Evolutionary conservation across 2,888 invertebrate species (phyloP).

Genomic region (Acanthoscelides obtectus): DNA sequence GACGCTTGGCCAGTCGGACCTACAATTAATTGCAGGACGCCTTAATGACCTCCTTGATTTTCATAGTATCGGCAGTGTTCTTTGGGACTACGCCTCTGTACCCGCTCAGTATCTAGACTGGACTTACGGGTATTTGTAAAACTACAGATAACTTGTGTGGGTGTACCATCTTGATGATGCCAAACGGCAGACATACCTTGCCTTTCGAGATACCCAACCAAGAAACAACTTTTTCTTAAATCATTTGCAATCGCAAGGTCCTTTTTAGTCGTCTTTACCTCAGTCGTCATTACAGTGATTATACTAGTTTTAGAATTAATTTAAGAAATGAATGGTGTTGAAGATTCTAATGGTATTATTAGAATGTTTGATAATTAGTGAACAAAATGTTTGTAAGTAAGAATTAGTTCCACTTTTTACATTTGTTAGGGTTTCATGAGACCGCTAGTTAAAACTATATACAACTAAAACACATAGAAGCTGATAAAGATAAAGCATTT

Average conservation of each 20-base stretch:
- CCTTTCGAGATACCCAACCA: too few relatives aligned
- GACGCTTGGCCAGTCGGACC: too few relatives aligned
- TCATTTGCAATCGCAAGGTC: not conserved
- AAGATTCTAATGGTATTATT: slow-evolving; percentile 5
- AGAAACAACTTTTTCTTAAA: too few relatives aligned
- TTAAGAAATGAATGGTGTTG: not conserved
- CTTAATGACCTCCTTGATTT: too few relatives aligned
- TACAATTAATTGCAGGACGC: too few relatives aligned
- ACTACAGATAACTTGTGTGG: too few relatives aligned
- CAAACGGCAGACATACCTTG: too few relatives aligned
- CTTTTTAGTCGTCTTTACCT: not conserved
- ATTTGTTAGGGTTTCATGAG: not conserved
- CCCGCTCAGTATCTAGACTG: too few relatives aligned
- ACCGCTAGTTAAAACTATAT: not conserved
- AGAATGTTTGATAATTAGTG: not conserved
- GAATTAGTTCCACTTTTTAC: not conserved
- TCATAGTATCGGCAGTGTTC: too few relatives aligned
- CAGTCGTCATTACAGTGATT: not conserved
- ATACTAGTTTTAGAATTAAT: not conserved
- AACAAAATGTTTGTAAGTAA: not conserved
- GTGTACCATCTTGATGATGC: too few relatives aligned
- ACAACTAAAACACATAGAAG: not conserved
- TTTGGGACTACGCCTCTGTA: too few relatives aligned
- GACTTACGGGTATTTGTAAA: too few relatives aligned
- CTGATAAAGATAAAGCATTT: not conserved